These are phyloP conservation scores for Petrocephalus sullivani DNA, from an alignment of 2,797 vertebrate species.

Conservation along the genomic window DNA sequence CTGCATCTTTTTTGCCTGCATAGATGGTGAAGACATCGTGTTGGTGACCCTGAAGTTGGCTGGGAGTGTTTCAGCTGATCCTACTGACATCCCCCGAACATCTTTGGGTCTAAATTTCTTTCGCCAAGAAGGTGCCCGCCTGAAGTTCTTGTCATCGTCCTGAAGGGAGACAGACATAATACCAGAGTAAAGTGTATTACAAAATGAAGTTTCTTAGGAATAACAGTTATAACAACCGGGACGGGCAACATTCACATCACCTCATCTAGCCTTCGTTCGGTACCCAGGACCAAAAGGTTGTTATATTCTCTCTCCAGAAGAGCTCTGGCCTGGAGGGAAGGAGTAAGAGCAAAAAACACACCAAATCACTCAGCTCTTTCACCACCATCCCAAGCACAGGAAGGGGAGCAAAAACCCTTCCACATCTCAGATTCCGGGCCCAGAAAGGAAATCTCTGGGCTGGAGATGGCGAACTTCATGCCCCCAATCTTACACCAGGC, in stretches of 20 bases:
- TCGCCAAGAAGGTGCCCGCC: slow-evolving; percentile 92
- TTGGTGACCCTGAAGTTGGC: slow-evolving; percentile 88
- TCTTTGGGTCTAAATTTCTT: slow-evolving; percentile 98
- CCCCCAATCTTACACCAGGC: background rate
- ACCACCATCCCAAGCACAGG: background rate
- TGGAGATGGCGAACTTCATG: background rate
- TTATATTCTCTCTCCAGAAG: slow-evolving; percentile 86
- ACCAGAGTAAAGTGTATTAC: background rate
- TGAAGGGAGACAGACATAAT: slow-evolving; percentile 34
- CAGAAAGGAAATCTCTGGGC: background rate
- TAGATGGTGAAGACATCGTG: slow-evolving; percentile 78
- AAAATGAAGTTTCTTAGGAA: background rate
- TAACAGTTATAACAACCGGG: background rate
- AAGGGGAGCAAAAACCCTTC: background rate
- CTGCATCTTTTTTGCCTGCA: slow-evolving; percentile 91
- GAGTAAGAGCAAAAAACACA: background rate
- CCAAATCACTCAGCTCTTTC: background rate
- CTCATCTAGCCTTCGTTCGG: slow-evolving; percentile 84
- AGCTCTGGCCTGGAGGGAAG: slow-evolving; percentile 71
- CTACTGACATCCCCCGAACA: slow-evolving; percentile 75
- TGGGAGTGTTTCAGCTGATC: slow-evolving; percentile 87
- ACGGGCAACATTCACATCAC: slow-evolving; percentile 51
- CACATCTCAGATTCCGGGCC: background rate
- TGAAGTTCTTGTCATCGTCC: slow-evolving; percentile 95
- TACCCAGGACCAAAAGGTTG: slow-evolving; percentile 78